Conservation (phyloP, 92 coral and sea anemone species). For the Epizoanthus fatuus region DNA sequence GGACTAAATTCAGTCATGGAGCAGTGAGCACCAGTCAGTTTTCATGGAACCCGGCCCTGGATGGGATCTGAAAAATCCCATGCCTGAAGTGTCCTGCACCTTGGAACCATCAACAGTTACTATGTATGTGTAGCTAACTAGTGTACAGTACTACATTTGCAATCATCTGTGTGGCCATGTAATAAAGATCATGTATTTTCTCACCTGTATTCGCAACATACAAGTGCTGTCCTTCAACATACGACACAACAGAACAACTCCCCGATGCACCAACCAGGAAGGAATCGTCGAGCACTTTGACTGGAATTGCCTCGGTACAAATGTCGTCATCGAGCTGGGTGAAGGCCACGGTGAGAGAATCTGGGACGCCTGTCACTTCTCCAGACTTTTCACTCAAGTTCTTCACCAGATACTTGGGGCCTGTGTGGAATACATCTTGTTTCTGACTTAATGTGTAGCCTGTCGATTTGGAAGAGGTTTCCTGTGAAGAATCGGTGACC, state of each 20-base stretch:
- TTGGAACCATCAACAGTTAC: no score
- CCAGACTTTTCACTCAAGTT: conserved; percentile 59
- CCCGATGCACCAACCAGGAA: conserved; percentile 92
- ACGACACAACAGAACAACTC: conserved; percentile 94
- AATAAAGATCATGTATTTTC: background rate
- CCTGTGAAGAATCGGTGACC: conserved; percentile 23
- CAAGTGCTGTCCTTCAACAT: conserved; percentile 80
- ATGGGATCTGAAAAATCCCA: no score
- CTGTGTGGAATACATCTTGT: conserved; percentile 93
- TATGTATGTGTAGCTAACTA: no score
- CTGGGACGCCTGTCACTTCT: conserved; percentile 62
- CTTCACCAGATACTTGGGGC: conserved; percentile 85
- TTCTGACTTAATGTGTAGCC: conserved; percentile 84
- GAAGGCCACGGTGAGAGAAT: conserved; percentile 87
- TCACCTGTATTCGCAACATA: conserved; percentile 94
- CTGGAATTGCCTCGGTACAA: conserved; percentile 94
- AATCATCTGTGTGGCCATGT: no score
- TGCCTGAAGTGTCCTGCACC: no score
- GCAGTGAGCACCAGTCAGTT: no score
- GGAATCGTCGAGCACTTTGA: conserved; percentile 90
- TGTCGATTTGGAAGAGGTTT: conserved; percentile 32
- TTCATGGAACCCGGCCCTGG: no score
- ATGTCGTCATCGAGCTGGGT: conserved; percentile 96
- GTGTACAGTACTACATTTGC: no score
- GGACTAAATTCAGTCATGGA: no score